These are phyloP conservation scores for Bombus huntii DNA, from an alignment of 1,140 invertebrate species.

Conservation along the genomic window DNA sequence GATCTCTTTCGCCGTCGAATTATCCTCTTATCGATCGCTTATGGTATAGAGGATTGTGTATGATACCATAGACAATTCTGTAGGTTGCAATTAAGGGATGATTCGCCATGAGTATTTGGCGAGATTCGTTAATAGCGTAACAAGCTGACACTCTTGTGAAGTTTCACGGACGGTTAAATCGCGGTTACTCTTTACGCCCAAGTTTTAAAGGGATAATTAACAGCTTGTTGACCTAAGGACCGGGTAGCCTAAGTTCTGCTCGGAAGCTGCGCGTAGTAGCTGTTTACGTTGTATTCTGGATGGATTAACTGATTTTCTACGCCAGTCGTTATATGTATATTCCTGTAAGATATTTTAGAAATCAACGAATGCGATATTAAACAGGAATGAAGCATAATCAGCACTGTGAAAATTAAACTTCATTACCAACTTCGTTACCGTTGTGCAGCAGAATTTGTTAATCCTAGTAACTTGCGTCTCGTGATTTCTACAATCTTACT, in stretches of 20 bases:
- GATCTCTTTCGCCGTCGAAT: no score
- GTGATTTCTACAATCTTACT: no score
- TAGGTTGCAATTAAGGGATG: no score
- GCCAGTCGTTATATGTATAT: no score
- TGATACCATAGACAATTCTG: no score
- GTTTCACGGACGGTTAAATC: slow-evolving; percentile 13
- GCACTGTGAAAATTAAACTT: neutral
- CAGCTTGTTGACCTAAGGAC: slow-evolving; percentile 3
- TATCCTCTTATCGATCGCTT: no score
- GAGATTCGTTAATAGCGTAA: neutral
- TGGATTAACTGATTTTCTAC: neutral
- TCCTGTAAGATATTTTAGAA: no score
- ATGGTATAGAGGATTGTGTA: no score
- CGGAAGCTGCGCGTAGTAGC: neutral
- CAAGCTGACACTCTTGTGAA: neutral
- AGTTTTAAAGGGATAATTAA: slow-evolving; percentile 46
- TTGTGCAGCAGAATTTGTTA: no score
- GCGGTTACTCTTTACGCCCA: neutral
- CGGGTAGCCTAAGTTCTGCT: neutral
- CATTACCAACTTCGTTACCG: no score
- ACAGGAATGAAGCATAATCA: neutral
- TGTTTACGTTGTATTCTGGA: neutral
- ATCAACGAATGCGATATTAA: neutral
- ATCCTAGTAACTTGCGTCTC: no score
- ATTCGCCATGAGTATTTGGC: neutral